Conservation (phyloP, 2,113 vertebrate genomes). For the Ceuthmochares aereus region DNA sequence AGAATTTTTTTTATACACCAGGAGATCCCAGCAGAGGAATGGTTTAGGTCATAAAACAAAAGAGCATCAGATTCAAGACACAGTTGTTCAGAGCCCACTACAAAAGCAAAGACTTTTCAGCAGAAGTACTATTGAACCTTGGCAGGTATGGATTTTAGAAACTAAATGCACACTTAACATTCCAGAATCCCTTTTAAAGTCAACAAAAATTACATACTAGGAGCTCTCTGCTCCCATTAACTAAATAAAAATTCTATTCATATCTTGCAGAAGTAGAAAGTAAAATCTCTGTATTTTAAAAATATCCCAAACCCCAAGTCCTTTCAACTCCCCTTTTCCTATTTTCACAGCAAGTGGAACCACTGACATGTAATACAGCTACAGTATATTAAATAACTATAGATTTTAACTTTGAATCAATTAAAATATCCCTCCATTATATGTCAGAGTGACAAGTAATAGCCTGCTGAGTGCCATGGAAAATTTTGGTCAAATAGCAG, state of each 20-base stretch:
- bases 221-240: background rate
- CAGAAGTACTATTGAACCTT: background rate
- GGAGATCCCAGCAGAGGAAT: background rate
- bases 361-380: background rate
- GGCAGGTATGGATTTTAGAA: background rate
- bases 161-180: background rate
- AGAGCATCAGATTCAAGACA: background rate
- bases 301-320: background rate
- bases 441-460: constrained; percentile 67
- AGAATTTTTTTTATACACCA: background rate
- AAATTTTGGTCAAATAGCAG: constrained; percentile 74
- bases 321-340: background rate
- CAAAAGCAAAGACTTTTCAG: background rate
- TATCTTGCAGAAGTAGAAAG: background rate
- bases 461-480: constrained; percentile 66
- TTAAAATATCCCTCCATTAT: constrained; percentile 59
- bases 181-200: background rate
- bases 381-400: constrained; percentile 36
- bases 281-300: constrained; percentile 6
- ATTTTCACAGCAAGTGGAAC: constrained; percentile 40
- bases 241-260: background rate
- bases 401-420: constrained; percentile 61
- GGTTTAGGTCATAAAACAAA: background rate
- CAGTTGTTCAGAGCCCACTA: background rate
- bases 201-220: background rate